Evolutionary conservation across 2,797 vertebrate genomes (phyloP).

Genomic region (Myiotriccus ornatus): DNA sequence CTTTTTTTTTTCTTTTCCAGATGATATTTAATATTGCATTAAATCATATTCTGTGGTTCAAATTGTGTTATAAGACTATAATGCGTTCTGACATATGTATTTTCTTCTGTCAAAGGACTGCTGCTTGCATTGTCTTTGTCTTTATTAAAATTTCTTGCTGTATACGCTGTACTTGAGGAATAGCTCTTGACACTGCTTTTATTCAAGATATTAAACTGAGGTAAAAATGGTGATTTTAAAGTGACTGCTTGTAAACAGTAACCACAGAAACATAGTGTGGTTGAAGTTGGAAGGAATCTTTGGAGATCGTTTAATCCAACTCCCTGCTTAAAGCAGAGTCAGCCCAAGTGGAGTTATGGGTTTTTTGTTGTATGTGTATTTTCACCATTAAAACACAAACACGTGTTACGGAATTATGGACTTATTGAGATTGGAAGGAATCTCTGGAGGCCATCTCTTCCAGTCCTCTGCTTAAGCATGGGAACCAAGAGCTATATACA

Average conservation of each 20-base stretch:
- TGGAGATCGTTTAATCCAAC: neutral
- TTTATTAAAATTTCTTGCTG: neutral
- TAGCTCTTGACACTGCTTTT: neutral
- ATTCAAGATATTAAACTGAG: neutral
- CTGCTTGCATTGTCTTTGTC: neutral
- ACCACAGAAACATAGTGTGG: rapidly evolving
- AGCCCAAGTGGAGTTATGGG: neutral
- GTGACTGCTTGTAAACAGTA: neutral
- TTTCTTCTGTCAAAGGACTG: neutral
- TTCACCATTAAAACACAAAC: neutral
- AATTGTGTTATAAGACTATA: neutral
- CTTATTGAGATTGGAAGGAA: neutral
- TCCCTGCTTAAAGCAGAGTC: neutral
- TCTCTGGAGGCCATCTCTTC: neutral
- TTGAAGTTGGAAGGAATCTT: neutral
- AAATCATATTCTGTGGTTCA: neutral
- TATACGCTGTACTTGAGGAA: neutral
- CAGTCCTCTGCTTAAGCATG: neutral
- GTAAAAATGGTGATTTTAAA: neutral
- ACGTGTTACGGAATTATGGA: neutral
- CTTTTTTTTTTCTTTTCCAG: neutral
- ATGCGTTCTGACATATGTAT: neutral
- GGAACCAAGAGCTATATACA: neutral
- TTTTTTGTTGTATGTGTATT: neutral
- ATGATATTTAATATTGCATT: neutral